Base-by-base conservation (phyloP, 2,797 vertebrate species). In the Pangasius larnaudii region DNA sequence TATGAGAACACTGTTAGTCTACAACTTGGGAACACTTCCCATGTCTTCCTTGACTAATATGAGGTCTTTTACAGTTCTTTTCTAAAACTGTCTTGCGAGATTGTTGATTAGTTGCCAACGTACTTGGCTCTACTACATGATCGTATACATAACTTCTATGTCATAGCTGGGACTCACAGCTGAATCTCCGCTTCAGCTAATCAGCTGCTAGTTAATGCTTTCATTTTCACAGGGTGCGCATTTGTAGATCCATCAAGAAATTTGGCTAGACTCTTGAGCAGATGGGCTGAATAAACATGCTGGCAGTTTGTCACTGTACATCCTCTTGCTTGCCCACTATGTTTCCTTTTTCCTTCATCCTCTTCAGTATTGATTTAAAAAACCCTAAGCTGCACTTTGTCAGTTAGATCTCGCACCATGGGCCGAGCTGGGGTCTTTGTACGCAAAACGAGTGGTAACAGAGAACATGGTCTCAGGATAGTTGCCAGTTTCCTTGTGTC, bases 201-300 rank as follows among this genome's bases (percentile, higher is more conserved):
- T 83, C 61, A 65, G 51, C 81, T 83, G 39, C 27, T 65, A 81
- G 58, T 61, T 81, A 59, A 61, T 81, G 56, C 78, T 61, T 81
- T 81, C 24, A 61, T 65, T 83, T 83, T 83, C 46, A 63, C 79
- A 81, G 58, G 79, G 79, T 49, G 39, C 4, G 18, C 80, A 83
- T 83, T 83, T 30, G 39, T 83, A 83, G 39, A 63, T 83, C 80
- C 59, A 83, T 69, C 63, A 84, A 53, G 19, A 53, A 53, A 53
- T 69, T 69, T 84, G 81, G 81, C 81, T 67, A 67, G 81, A 51
- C 61, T 67, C 59, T 65, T 51, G 42, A 69, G 46, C 82, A 84
- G 82, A 84, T 84, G 63, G 82, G 82, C 63, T 69, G 65, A 69
- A 56, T 84, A 71, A 84, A 24, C 83, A 71, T 53, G 65, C 65